Evolutionary conservation across 2,797 vertebrate genomes (phyloP).

Genomic region (Spea hammondii): DNA sequence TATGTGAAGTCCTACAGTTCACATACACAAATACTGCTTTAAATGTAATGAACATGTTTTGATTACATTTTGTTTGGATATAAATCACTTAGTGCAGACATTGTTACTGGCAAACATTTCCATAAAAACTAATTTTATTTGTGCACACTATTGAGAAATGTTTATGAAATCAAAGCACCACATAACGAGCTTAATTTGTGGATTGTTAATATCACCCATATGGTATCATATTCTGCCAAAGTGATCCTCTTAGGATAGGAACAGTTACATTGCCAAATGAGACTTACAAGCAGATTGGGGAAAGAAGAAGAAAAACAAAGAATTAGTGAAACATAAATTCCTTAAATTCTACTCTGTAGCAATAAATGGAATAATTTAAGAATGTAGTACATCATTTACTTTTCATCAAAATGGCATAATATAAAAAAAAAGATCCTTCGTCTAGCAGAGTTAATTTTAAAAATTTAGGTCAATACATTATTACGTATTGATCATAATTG

Average conservation of each 20-base stretch:
- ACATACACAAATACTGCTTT: constrained; percentile 22
- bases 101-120: constrained; percentile 62
- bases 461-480: no score
- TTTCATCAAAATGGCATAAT: neutral
- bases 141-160: constrained; percentile 62
- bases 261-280: constrained; percentile 53
- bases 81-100: constrained; percentile 51
- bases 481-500: no score
- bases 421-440: no score
- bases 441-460: no score
- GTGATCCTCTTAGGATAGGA: constrained; percentile 55
- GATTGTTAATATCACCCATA: constrained; percentile 63
- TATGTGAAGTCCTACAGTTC: constrained; percentile 6
- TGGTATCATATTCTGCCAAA: constrained; percentile 62
- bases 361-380: neutral
- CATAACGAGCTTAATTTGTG: constrained; percentile 66
- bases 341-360: neutral
- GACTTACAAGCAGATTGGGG: constrained; percentile 12
- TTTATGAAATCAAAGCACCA: constrained; percentile 63
- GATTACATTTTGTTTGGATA: constrained; percentile 48
- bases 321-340: neutral
- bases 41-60: constrained; percentile 46
- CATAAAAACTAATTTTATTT: constrained; percentile 62
- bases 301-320: constrained; percentile 9
- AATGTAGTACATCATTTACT: neutral